Conservation (phyloP, 2,888 invertebrate genomes). For the Caenorhabditis japonica region DNA sequence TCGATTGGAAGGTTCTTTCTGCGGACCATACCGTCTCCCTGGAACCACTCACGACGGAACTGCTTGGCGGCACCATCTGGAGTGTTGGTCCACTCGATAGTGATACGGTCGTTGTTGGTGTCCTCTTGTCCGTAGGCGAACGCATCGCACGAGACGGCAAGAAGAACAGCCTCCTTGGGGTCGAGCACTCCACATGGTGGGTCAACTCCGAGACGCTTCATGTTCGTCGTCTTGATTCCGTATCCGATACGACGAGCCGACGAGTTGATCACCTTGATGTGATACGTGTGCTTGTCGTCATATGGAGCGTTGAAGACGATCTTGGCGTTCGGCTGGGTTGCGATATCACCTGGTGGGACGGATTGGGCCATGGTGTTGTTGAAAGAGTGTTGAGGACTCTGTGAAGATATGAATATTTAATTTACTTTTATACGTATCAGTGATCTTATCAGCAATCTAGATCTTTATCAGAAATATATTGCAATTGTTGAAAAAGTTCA, state of each 20-base stretch:
- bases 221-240: slow-evolving; percentile 45
- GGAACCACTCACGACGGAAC: slow-evolving; percentile 68
- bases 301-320: slow-evolving; percentile 69
- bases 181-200: slow-evolving; percentile 47
- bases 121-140: slow-evolving; percentile 42
- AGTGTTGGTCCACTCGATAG: slow-evolving; percentile 59
- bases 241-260: slow-evolving; percentile 57
- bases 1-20: slow-evolving; percentile 59
- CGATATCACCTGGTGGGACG: background rate
- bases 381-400: too few species aligned
- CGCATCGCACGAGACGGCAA: slow-evolving; percentile 28
- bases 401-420: too few species aligned
- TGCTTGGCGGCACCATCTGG: slow-evolving; percentile 68
- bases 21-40: slow-evolving; percentile 40
- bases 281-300: slow-evolving; percentile 69
- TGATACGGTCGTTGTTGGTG: slow-evolving; percentile 13
- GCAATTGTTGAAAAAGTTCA: too few species aligned
- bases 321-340: slow-evolving; percentile 10
- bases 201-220: slow-evolving; percentile 42
- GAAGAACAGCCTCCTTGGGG: slow-evolving; percentile 34
- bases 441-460: too few species aligned
- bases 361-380: too few species aligned
- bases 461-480: too few species aligned
- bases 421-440: too few species aligned
- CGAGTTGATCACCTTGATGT: slow-evolving; percentile 67